phyloP scores from a whole-genome alignment of 53 echinoderm and acorn worm species.

The Luidia sarsii region DNA sequence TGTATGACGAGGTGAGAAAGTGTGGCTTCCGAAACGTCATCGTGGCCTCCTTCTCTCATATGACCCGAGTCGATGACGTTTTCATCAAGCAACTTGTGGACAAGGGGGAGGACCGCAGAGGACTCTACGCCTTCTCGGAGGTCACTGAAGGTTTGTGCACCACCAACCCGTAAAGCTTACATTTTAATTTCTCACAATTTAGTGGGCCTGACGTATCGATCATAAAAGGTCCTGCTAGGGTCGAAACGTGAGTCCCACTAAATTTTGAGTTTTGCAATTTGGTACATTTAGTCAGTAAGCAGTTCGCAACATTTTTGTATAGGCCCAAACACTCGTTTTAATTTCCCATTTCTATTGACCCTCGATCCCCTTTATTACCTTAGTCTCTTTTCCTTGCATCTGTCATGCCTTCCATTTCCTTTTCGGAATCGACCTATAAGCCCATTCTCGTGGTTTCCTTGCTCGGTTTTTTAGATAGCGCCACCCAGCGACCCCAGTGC shows the following conservation, averaged over 20 bases:
- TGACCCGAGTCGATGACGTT: too few relatives aligned
- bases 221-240: too few relatives aligned
- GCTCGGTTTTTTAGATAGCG: too few relatives aligned
- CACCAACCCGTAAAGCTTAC: neutral
- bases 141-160: conserved; percentile 28
- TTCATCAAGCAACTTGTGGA: conserved; percentile 55
- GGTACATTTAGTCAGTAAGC: too few relatives aligned
- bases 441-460: too few relatives aligned
- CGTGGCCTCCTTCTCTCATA: conserved; percentile 62
- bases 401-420: too few relatives aligned
- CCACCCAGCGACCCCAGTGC: too few relatives aligned
- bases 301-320: too few relatives aligned
- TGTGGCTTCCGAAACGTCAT: conserved; percentile 52
- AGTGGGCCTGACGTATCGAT: neutral
- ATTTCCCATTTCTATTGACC: neutral
- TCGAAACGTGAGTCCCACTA: too few relatives aligned
- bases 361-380: neutral
- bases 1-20: conserved; percentile 59
- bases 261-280: too few relatives aligned
- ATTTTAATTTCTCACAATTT: neutral
- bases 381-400: too few relatives aligned
- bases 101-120: conserved; percentile 48
- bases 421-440: too few relatives aligned
- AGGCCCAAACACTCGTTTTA: neutral
- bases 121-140: conserved; percentile 58